phyloP scores from a whole-genome alignment of 2,888 invertebrate species.

The Caenorhabditis sp. region DNA sequence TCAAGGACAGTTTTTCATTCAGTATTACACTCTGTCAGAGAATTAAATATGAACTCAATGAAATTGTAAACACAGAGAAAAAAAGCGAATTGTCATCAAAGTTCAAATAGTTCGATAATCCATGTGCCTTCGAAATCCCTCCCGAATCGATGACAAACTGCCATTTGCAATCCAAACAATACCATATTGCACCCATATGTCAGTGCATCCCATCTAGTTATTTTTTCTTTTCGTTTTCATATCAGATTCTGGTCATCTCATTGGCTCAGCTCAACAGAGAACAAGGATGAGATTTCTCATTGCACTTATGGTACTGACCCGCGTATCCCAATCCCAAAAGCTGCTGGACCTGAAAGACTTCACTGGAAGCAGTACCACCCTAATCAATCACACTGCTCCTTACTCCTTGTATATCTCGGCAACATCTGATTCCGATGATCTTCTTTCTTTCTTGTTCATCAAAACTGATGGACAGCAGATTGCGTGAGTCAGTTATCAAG shows the following conservation, averaged over 20 bases:
- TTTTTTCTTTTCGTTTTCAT: too few species aligned
- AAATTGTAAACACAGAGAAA: background rate
- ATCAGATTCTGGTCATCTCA: too few species aligned
- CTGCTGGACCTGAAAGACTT: background rate
- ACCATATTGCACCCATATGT: background rate
- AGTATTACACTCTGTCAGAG: conserved; percentile 16
- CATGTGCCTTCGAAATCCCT: background rate
- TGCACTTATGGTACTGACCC: too few species aligned
- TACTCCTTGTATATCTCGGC: background rate
- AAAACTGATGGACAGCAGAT: background rate
- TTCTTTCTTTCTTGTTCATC: background rate
- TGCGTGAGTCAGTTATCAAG: background rate
- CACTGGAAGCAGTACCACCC: background rate
- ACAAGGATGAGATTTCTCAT: too few species aligned
- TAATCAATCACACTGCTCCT: background rate
- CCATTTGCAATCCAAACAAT: background rate
- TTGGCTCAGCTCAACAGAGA: too few species aligned
- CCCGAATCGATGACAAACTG: background rate
- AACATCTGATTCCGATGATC: background rate
- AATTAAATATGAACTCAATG: background rate
- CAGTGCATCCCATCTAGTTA: too few species aligned
- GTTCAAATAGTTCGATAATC: background rate
- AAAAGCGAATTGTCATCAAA: background rate
- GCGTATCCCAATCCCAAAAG: background rate
- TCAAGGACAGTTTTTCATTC: conserved; percentile 25